Base-by-base conservation (phyloP, 2,888 invertebrate genomes). In the Agonopterix subpropinquella region DNA sequence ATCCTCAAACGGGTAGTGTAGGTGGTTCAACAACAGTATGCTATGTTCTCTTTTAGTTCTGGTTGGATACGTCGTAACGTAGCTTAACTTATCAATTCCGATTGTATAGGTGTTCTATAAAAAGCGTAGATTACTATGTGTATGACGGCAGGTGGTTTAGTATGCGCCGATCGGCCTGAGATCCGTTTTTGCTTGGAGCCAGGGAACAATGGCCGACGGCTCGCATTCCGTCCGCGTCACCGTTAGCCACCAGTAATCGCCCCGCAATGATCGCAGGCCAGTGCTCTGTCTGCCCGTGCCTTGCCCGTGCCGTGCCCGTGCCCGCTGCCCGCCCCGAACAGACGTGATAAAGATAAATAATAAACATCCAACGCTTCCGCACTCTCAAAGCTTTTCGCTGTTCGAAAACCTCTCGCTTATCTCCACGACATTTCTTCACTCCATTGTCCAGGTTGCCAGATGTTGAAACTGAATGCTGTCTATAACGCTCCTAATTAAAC, bases 181-280 rank as follows among this genome's bases (percentile, higher is more conserved):
- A 63, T 74, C 73, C 65, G 76, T 80, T 84, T 83, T 81, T 83
- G 76, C 77, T 65, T 59, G 59, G 55, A 57, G 63, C 63, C 62
- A 64, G 69, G 71, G 73, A 83, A 85, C 84, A 85, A 85, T 84
- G 80, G 77, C 74, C 75, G 71, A 56, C 60, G 62, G 64, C 75
- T 71, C 69, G 66, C 86, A 85, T 84, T 82, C 86, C 85, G 67
- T 64, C 70, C 58, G 62, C 67, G 70, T 65, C 80, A 81, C 85
- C 85, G 86, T 85, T 84, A 85, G 61, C 65, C 68, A 67, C 57
- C 62, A 61, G 72, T 78, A 75, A 79, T 80, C 73, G 75, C 59
- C 56, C 59, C 56, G 68, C 77, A 64, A 73, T 75, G 68, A 72
- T 71, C 72, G 64, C 62, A 62, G 54, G 53, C 54, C 50, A 11